Evolutionary conservation across 2,888 invertebrate species (phyloP).

Genomic region (Caenorhabditis afra): DNA sequence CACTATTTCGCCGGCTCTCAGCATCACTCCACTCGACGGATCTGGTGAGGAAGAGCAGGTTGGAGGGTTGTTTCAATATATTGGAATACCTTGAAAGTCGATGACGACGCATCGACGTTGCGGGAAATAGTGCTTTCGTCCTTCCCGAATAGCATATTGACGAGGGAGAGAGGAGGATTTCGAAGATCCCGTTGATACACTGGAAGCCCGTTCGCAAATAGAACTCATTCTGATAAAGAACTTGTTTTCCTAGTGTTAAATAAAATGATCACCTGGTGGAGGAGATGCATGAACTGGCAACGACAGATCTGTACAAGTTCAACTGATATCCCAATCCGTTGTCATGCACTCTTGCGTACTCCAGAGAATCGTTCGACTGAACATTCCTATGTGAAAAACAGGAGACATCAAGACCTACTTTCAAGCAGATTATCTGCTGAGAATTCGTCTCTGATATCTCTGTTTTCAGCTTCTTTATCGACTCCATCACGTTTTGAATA

Average conservation of each 20-base stretch:
- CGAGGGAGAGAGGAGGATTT: conserved; percentile 45
- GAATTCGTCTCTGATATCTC: conserved; percentile 53
- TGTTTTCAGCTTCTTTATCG: conserved; percentile 52
- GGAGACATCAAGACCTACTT: conserved; percentile 27
- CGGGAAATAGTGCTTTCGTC: conserved; percentile 61
- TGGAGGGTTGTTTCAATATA: background rate
- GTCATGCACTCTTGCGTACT: conserved; percentile 62
- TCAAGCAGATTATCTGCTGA: conserved; percentile 61
- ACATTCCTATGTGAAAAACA: background rate
- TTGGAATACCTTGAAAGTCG: conserved; percentile 59
- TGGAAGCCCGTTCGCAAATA: conserved; percentile 23
- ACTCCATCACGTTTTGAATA: conserved; percentile 62
- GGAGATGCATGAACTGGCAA: conserved; percentile 60
- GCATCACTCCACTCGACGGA: conserved; percentile 58
- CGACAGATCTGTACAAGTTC: conserved; percentile 68
- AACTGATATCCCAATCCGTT: conserved; percentile 50
- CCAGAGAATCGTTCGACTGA: conserved; percentile 62
- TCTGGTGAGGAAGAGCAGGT: too few relatives aligned
- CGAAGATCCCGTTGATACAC: background rate
- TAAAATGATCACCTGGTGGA: conserved; percentile 32
- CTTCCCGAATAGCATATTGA: conserved; percentile 62
- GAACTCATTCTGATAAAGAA: conserved; percentile 19
- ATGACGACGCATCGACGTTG: conserved; percentile 63
- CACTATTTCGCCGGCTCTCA: conserved; percentile 66
- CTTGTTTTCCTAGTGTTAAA: background rate